These are phyloP conservation scores for Elaphurus davidianus DNA, from an alignment of 2,113 vertebrate species.

Conservation along the genomic window DNA sequence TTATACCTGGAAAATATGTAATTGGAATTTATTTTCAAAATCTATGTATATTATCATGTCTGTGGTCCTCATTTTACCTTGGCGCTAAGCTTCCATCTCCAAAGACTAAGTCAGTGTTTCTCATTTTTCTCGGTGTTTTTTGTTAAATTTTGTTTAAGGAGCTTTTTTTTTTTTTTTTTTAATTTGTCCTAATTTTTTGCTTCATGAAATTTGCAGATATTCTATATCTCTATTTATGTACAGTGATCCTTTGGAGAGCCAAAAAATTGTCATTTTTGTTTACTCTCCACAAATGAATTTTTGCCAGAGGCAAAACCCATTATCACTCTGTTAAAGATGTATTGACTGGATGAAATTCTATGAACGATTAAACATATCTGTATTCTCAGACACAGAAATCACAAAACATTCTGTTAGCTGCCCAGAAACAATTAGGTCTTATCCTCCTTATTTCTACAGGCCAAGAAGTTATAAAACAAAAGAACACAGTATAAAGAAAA, in stretches of 20 bases:
- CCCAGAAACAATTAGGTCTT: neutral
- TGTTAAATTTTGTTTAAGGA: neutral
- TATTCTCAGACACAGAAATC: neutral
- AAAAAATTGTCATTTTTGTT: neutral
- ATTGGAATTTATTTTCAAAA: neutral
- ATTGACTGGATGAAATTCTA: neutral
- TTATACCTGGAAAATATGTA: neutral
- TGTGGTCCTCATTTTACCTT: neutral
- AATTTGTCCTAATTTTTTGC: neutral
- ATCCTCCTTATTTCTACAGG: neutral
- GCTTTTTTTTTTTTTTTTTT: neutral
- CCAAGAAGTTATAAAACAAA: conserved; percentile 11
- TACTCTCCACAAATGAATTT: neutral
- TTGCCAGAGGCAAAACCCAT: neutral
- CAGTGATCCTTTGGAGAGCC: neutral
- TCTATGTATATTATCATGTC: neutral
- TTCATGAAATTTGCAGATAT: neutral
- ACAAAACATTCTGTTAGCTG: neutral
- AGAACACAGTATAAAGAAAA: neutral
- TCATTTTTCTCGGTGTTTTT: neutral
- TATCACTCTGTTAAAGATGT: neutral
- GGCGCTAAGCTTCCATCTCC: neutral
- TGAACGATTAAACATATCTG: neutral
- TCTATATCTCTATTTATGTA: neutral
- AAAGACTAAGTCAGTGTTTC: neutral